A percentile compares a stretch with the other conserved stretches of the same genome.
Conservation (phyloP, 1,140 invertebrate genomes). For the Rhagoletis pomonella region DNA sequence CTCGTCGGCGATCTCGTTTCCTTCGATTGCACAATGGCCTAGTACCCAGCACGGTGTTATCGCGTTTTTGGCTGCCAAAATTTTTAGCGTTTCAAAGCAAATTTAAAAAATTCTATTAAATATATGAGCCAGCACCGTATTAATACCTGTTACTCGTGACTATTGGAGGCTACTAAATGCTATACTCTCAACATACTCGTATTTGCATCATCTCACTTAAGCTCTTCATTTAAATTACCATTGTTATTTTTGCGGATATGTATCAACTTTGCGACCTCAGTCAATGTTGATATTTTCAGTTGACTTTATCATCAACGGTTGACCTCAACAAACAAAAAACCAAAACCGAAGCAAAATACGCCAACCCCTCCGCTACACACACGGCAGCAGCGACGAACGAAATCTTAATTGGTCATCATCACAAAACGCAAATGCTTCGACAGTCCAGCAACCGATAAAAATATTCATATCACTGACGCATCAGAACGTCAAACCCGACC, state of each 20-base stretch:
- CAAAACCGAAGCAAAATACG: background rate
- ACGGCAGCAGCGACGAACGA: too few relatives aligned
- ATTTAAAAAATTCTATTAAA: too few relatives aligned
- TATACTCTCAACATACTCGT: too few relatives aligned
- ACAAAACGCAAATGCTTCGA: conserved; percentile 1
- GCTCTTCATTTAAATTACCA: background rate
- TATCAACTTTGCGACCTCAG: conserved; percentile 7
- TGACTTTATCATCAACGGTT: conserved; percentile 35
- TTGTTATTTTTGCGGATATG: background rate
- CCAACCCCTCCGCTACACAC: background rate
- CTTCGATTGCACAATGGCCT: too few relatives aligned
- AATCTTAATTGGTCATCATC: background rate
- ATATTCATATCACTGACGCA: background rate
- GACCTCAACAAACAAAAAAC: background rate
- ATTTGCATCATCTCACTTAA: background rate
- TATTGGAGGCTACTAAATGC: too few relatives aligned
- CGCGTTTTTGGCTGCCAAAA: too few relatives aligned
- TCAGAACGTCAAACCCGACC: background rate
- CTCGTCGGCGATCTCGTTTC: too few relatives aligned
- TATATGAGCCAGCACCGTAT: too few relatives aligned
- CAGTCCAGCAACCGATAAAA: background rate
- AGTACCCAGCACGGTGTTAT: too few relatives aligned
- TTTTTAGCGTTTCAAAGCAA: too few relatives aligned
- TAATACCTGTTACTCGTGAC: too few relatives aligned
- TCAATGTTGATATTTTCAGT: conserved; percentile 7